Percentiles rank a stretch among this genome's conserved stretches.
Evolutionary conservation across 2,888 invertebrate species (phyloP).

Genomic region (Calameuta filiformis): DNA sequence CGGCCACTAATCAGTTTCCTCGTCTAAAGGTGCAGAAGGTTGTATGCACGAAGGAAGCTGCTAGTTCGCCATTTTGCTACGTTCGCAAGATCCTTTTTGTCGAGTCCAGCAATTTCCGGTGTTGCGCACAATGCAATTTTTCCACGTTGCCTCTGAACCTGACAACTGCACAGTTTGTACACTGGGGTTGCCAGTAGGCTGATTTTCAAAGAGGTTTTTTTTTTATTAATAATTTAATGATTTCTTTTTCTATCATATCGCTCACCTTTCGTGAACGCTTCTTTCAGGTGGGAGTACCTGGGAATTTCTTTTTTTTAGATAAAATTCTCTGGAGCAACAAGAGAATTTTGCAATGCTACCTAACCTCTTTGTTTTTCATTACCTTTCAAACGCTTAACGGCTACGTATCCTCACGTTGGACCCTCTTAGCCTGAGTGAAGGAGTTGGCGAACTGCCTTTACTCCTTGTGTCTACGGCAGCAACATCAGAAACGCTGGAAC

Average conservation of each 20-base stretch:
- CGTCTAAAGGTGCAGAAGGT: neutral
- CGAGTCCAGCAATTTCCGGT: neutral
- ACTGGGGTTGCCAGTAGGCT: neutral
- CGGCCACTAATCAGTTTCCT: slow-evolving; percentile 32
- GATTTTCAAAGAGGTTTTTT: neutral
- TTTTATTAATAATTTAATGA: neutral
- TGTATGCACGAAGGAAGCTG: neutral
- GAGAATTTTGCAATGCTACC: neutral
- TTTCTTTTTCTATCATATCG: too few species aligned
- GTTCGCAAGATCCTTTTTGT: neutral
- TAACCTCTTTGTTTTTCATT: neutral
- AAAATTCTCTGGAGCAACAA: neutral
- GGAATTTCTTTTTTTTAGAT: neutral
- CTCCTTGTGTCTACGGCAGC: neutral
- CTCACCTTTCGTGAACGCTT: neutral
- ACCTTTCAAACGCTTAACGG: neutral
- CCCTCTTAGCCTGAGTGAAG: neutral
- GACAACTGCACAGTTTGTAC: neutral
- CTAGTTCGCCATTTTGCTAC: neutral
- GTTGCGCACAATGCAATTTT: neutral
- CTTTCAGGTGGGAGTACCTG: neutral
- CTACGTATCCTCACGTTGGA: neutral
- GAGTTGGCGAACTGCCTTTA: neutral
- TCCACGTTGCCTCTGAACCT: neutral
- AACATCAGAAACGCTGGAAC: neutral